Evolutionary conservation across 2,888 invertebrate species (phyloP), one percentile per base, ranked within the genome.

Genomic region (Andrena chrysosceles): DNA sequence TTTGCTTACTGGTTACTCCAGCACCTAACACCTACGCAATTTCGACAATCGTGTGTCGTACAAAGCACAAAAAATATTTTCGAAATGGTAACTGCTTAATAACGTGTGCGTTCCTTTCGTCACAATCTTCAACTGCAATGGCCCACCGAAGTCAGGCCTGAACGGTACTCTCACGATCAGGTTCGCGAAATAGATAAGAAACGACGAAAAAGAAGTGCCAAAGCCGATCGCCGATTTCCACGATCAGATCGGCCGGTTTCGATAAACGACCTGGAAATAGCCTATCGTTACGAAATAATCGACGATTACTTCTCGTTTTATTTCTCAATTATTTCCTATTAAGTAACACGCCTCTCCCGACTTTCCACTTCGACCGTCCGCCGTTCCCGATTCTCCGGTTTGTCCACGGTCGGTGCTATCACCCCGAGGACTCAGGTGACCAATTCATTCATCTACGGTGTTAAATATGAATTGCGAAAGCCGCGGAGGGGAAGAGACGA

Each of bases 391-490:
- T 33, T 75, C 20, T 6, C 29, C 4, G 26, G 26, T 49, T 59
- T 29, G 66, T 48, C 5, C 62, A 6, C 29, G 33, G 2, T 33
- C 26, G 23, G 20, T 10, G 33, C 10, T 29, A 7, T 13, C 49
- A 42, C 67, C 54, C 7, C 13, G 26, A 10, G 31, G 26, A 48
- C 42, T 81, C 77, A 76, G 73, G 70, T 72, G 71, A 74, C 68
- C 82, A 66, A 82, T 83, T 72, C 79, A 75, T 82, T 75, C 48
- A 66, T 69, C 68, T 60, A 64, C 64, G 48, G 81, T 56, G 67
- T 78, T 81, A 78, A 42, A 81, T 70, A 77, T n/a, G 52, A 83
- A 79, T 86, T 87, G 67, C 72, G 74, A 83, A 83, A 76, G 49
- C 31, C 20, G 3, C 68, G 49, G 16, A 26, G 23, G 26, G 13